Percentiles rank a stretch among this genome's conserved stretches.
phyloP scores from a whole-genome alignment of 2,888 invertebrate genomes.

The Cryptocephalus primarius region DNA sequence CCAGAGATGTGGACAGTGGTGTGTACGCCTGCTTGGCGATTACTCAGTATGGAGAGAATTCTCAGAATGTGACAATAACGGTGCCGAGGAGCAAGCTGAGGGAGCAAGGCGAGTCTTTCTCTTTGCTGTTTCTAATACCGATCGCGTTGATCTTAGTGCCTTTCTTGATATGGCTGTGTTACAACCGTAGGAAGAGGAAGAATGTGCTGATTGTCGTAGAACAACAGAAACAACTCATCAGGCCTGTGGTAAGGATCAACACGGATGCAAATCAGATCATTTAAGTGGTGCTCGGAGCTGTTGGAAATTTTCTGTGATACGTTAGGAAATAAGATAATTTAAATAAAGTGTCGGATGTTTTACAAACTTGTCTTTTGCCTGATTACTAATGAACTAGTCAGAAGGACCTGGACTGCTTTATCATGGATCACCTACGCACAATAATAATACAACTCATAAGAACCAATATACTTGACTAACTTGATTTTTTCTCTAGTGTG shows the following conservation, averaged over 20 bases:
- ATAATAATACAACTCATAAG: no score
- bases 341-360: no score
- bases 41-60: constrained; percentile 26
- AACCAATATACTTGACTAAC: no score
- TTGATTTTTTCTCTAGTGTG: no score
- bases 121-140: constrained; percentile 30
- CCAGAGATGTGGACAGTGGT: constrained; percentile 27
- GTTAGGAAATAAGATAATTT: no score
- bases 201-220: constrained; percentile 10
- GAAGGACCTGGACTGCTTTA: no score
- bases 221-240: constrained; percentile 17
- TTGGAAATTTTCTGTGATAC: no score
- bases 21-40: constrained; percentile 31
- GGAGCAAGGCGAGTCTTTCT: constrained; percentile 20
- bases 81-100: constrained; percentile 16
- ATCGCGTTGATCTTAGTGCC: constrained; percentile 27
- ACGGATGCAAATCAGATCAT: no score
- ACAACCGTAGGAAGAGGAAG: constrained; percentile 25
- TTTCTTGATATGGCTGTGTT: constrained; percentile 29
- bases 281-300: no score
- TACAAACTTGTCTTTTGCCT: no score
- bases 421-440: no score
- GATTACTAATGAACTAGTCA: no score
- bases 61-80: constrained; percentile 24
- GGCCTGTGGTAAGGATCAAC: constrained; percentile 6